Evolutionary conservation across 2,888 invertebrate species (phyloP), one percentile per base, ranked within the genome.

Genomic region (Rhagophthalmus giganteus): DNA sequence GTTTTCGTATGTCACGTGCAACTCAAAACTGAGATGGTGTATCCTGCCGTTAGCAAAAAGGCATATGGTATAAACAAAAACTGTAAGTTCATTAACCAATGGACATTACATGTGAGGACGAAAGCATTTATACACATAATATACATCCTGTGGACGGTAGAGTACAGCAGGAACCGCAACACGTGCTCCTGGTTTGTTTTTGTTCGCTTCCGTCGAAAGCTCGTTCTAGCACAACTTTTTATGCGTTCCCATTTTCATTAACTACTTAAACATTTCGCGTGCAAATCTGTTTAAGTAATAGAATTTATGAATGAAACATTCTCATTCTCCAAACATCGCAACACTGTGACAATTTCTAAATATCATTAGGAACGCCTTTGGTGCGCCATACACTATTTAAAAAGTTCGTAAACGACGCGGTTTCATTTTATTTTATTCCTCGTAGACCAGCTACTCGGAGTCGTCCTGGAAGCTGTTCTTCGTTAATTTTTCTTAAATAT

Each of bases 171-270:
- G 55, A 60, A 58, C 57, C 61, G 57, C 65, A 65, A 64, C 69
- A 69, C 67, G 68, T 69, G 68, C 68, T 67, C 60, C 59, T 61
- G 63, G 61, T 67, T 66, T 66, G 63, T 66, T 65, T 66, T 66
- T 66, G 59, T 61, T 62, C 61, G 59, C 61, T 67, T 68, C 68
- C 68, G 66, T 54, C 58, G 54, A 50, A 54, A 45, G 47, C 45
- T 50, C 42, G 42, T 53, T 46, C 45, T 35, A 51, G 50, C 40
- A 46, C 41, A 42, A 37, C 47, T 47, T 49, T 54, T 54, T 54
- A 45, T 48, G 44, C n/a, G 42, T 42, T 38, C 48, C 27, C 48
- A 31, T 49, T 44, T 49, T 37, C 37, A 53, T 46, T 41, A 53
- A 32, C 51, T 52, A 41, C 46, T 40, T 41, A 31, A 20, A 39